Percentiles rank a stretch among this genome's conserved stretches.
Evolutionary conservation across 2,113 vertebrate genomes (phyloP).

Genomic region (Morphnarchus princeps): DNA sequence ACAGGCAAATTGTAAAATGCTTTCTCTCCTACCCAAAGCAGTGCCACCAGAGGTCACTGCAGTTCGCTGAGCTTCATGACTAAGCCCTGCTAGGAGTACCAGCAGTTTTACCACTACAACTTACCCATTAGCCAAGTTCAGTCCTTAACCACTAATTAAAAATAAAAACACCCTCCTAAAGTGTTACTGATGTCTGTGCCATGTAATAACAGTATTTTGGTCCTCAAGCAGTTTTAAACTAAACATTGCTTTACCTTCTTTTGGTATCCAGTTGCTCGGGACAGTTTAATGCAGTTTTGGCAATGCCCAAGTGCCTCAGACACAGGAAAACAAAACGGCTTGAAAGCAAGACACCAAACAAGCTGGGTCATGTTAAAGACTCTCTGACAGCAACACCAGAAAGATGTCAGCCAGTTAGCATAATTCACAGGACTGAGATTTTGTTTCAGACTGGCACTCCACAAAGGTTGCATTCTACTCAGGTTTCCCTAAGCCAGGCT

Average conservation of each 20-base stretch:
- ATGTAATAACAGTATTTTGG: background rate
- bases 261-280: background rate
- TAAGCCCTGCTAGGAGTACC: background rate
- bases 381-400: background rate
- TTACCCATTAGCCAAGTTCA: background rate
- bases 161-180: background rate
- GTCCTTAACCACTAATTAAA: background rate
- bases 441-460: background rate
- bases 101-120: background rate
- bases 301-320: background rate
- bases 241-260: background rate
- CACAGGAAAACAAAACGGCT: background rate
- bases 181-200: background rate
- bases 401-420: background rate
- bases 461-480: fast-evolving
- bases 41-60: background rate
- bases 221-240: background rate
- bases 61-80: background rate
- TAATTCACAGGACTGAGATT: background rate
- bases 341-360: background rate
- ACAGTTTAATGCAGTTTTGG: background rate
- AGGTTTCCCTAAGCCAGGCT: background rate
- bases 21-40: background rate
- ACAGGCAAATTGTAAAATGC: background rate
- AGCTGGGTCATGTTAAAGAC: background rate